Evolutionary conservation across 64 coral and sea anemone species (phyloP).

Genomic region (Platygyra sinensis): DNA sequence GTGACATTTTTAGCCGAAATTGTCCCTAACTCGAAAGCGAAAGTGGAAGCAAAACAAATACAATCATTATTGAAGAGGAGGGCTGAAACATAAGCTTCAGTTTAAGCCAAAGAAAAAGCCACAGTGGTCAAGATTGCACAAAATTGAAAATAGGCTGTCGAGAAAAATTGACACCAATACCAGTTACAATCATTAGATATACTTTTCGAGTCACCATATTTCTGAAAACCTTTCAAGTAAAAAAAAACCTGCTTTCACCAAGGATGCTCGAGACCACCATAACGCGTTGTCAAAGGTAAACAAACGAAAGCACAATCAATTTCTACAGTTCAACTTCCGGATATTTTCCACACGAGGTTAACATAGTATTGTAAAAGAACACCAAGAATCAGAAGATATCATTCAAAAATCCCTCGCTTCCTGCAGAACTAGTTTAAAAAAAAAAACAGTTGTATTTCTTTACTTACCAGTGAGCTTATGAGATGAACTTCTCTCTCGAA

Average conservation of each 20-base stretch:
- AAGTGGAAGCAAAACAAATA: neutral
- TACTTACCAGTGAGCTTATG: constrained; percentile 82
- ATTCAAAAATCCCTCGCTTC: neutral
- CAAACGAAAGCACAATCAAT: constrained; percentile 14
- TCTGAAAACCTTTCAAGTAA: neutral
- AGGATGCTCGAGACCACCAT: neutral
- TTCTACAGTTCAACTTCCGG: constrained; percentile 25
- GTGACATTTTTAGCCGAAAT: neutral
- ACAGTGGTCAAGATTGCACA: neutral
- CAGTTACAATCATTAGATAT: neutral
- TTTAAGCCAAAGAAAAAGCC: too few relatives aligned
- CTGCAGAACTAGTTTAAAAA: neutral
- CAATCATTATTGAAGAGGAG: too few relatives aligned
- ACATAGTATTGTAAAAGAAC: neutral
- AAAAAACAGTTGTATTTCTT: neutral
- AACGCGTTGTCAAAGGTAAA: constrained; percentile 21
- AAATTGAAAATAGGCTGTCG: neutral
- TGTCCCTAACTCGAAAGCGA: neutral
- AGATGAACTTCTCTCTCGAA: constrained; percentile 71
- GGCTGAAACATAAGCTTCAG: too few relatives aligned
- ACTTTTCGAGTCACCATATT: neutral
- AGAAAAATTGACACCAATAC: neutral
- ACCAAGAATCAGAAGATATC: neutral
- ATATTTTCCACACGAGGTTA: neutral
- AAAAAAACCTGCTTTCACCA: neutral